Conservation (phyloP, 1,140 invertebrate genomes). For the Papilio glaucus region DNA sequence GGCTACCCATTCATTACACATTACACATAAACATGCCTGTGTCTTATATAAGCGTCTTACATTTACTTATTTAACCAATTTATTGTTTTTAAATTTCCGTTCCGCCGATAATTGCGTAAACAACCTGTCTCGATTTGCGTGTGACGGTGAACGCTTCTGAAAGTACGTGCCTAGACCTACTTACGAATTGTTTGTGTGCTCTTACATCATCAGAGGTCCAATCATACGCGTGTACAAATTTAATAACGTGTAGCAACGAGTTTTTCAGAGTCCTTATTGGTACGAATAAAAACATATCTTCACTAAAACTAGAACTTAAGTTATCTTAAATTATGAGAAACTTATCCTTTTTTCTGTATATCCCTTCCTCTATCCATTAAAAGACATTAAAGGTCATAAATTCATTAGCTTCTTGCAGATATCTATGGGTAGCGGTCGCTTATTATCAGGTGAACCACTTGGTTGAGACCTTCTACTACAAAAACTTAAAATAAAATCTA, state of each 20-base stretch:
- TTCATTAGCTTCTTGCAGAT: no score
- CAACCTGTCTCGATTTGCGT: neutral
- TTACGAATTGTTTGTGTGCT: neutral
- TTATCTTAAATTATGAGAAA: no score
- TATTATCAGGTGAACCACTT: no score
- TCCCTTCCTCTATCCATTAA: no score
- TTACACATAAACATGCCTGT: neutral
- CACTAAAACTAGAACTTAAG: no score
- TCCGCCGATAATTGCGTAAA: constrained; percentile 9
- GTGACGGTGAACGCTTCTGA: neutral
- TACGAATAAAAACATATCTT: neutral
- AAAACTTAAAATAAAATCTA: neutral
- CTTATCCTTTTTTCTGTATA: no score
- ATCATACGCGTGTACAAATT: neutral
- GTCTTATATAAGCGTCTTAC: constrained; percentile 5
- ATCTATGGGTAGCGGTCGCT: no score
- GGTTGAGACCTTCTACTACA: no score
- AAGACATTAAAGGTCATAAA: no score
- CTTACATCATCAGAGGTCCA: constrained; percentile 3
- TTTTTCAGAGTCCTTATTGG: neutral
- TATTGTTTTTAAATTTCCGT: constrained; percentile 18
- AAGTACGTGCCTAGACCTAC: neutral
- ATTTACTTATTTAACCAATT: constrained; percentile 24
- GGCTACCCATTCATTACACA: neutral
- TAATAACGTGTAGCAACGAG: neutral